Evolutionary conservation across 2,113 vertebrate genomes (phyloP).

Genomic region (Cettia cetti): DNA sequence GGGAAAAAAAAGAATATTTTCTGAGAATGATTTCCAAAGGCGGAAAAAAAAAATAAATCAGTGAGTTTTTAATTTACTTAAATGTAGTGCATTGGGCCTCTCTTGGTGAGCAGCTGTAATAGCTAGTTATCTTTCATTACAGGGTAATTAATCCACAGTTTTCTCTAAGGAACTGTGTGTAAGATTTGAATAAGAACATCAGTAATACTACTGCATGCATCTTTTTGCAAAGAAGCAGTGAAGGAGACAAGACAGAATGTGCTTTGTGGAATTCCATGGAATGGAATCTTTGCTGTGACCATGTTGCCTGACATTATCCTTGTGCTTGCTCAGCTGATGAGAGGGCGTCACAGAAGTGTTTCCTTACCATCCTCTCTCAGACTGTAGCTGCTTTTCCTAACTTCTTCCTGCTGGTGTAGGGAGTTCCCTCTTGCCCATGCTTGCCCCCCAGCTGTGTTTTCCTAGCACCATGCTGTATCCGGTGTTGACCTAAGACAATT

Average conservation of each 20-base stretch:
- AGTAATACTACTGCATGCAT: background rate
- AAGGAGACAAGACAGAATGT: background rate
- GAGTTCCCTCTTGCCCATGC: background rate
- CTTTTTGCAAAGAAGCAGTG: background rate
- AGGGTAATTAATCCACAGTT: background rate
- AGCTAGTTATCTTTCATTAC: background rate
- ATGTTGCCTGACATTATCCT: fast-evolving
- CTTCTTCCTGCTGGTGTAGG: background rate
- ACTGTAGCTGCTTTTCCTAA: background rate
- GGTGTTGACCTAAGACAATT: background rate
- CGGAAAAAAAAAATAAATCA: background rate
- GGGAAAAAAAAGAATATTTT: background rate
- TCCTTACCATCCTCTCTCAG: background rate
- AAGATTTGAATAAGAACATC: background rate
- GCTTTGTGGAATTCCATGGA: background rate
- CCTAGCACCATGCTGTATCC: background rate
- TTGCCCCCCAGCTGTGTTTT: background rate
- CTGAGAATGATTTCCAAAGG: background rate
- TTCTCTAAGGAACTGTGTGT: background rate
- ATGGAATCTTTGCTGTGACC: background rate
- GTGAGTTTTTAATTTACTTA: background rate
- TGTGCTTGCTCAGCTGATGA: background rate
- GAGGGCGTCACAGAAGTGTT: background rate
- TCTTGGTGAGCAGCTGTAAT: background rate
- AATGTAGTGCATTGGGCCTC: background rate